Base-by-base conservation (phyloP, 2,888 invertebrate species). In the Tolmerus cingulatus region DNA sequence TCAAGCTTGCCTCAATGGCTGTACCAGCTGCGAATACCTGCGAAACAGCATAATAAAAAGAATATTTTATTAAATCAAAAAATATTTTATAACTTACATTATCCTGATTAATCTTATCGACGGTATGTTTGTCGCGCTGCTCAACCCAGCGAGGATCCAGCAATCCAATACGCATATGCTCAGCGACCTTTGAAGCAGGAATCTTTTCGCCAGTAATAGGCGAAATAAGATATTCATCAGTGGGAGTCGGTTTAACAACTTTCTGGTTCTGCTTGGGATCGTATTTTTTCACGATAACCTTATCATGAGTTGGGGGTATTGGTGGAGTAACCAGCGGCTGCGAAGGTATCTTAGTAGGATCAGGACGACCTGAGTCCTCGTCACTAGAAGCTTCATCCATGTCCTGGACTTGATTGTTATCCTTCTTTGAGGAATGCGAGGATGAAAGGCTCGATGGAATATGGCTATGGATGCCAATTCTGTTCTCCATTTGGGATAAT, bases 131-230 rank as follows among this genome's bases (percentile, higher is more conserved):
- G 92, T 99, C 99, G 16, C 98, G 94, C 92, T 99, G 98, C 92
- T 99, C 99, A 88, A 99, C 96, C 98, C 99, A 99, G 90, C 98
- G 96, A 19, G 98, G 98, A 95, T 99, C 99, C 90, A 99, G 93
- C 90, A 99, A 93, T 23, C 98, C 98, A 92, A 98, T 98, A 89
- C 98, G 96, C 95, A 99, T 98, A 93, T 99, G 99, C 90, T 99
- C 98, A 88, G 98, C 98, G 88, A 99, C 97, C 93, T 99, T 98
- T 91, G 97, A 97, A 0, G 98, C 98, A 0, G 98, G 98, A 90
- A 99, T 98, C 92, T 97, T 96, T 92, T 99, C 99, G 57, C 99
- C 99, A 0, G 99, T 99, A 91, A 99, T 97, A 0, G 99, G 99
- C 0, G 99, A 99, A 89, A 99, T 98, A 86, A 99, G 95, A 94